Percentiles rank a stretch among this genome's conserved stretches.
Evolutionary conservation across 2,797 vertebrate species (phyloP).

Genomic region (Hirundo rustica): DNA sequence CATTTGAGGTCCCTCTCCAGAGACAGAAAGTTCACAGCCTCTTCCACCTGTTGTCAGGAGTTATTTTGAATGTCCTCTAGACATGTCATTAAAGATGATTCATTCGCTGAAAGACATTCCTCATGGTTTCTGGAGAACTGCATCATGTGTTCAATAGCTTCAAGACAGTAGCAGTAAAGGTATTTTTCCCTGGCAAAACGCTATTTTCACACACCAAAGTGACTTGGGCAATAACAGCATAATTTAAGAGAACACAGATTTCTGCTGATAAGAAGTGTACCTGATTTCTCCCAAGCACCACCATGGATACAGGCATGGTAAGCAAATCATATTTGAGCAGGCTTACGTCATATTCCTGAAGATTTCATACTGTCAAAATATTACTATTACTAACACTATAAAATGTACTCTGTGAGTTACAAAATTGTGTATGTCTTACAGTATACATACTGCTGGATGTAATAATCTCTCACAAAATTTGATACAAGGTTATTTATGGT

Average conservation of each 20-base stretch:
- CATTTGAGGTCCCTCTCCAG: not conserved
- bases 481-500: not conserved
- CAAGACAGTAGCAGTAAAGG: not conserved
- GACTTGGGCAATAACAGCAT: not conserved
- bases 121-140: not conserved
- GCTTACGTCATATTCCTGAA: not conserved
- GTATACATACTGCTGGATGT: not conserved
- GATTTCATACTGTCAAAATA: not conserved
- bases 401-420: not conserved
- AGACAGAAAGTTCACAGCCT: not conserved
- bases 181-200: not conserved
- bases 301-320: not conserved
- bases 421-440: not conserved
- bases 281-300: accelerated
- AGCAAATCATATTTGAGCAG: not conserved
- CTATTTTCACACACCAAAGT: not conserved
- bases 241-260: not conserved
- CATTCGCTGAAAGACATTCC: not conserved
- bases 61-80: not conserved
- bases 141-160: not conserved
- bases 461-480: not conserved
- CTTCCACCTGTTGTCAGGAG: not conserved
- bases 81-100: not conserved
- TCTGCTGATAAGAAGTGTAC: not conserved
- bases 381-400: not conserved